Evolutionary conservation across 2,888 invertebrate species (phyloP).

Genomic region (Metalampra italica): DNA sequence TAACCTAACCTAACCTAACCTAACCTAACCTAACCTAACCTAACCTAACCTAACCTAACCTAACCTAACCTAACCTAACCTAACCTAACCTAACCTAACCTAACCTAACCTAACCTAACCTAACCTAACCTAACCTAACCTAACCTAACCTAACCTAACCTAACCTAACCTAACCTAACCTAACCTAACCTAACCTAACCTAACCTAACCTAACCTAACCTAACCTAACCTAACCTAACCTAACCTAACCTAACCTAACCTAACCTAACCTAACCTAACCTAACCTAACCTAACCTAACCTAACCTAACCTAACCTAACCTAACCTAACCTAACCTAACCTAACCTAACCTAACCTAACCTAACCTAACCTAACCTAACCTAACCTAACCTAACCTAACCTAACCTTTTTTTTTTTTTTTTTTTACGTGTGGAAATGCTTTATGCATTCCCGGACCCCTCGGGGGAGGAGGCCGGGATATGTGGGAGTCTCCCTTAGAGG

Average conservation of each 20-base stretch:
- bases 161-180: conserved; percentile 13
- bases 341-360: conserved; percentile 12
- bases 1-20: too few species aligned
- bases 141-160: conserved; percentile 11
- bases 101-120: too few species aligned
- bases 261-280: conserved; percentile 15
- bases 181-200: conserved; percentile 12
- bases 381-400: conserved; percentile 8
- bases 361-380: conserved; percentile 14
- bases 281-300: conserved; percentile 15
- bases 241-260: conserved; percentile 15
- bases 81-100: too few species aligned
- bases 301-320: conserved; percentile 13
- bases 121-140: too few species aligned
- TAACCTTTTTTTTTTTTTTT: too few species aligned
- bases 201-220: conserved; percentile 13
- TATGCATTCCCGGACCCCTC: too few species aligned
- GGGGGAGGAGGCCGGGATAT: too few species aligned
- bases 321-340: conserved; percentile 14
- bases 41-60: too few species aligned
- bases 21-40: too few species aligned
- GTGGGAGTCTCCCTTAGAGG: too few species aligned
- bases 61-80: too few species aligned
- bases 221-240: conserved; percentile 14
- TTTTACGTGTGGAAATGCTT: too few species aligned